phyloP scores from a whole-genome alignment of 2,888 invertebrate species.

The Apamea monoglypha region DNA sequence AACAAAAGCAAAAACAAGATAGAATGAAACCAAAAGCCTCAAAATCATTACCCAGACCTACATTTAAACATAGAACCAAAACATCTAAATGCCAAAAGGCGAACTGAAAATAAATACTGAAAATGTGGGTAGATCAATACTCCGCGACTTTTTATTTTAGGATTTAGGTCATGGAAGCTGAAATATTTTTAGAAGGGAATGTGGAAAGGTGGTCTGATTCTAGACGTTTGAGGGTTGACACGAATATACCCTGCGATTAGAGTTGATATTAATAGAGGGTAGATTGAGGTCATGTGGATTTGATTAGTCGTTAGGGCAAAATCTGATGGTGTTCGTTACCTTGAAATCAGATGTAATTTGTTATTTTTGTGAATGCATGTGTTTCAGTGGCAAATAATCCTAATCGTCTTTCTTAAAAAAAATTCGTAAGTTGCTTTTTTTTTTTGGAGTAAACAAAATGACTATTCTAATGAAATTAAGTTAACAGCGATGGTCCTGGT shows the following conservation, averaged over 20 bases:
- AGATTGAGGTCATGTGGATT: neutral
- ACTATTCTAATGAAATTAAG: neutral
- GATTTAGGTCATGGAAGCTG: constrained; percentile 79
- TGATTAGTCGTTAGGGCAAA: too few relatives aligned
- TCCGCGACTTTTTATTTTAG: constrained; percentile 65
- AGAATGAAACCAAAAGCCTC: neutral
- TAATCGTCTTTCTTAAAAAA: too few relatives aligned
- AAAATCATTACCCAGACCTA: neutral
- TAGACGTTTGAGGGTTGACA: neutral
- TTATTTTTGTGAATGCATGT: neutral
- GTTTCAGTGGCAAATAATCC: neutral
- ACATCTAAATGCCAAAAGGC: constrained; percentile 21
- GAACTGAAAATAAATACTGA: constrained; percentile 31
- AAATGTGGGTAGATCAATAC: constrained; percentile 75
- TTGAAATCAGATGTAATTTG: too few relatives aligned
- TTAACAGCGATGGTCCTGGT: neutral
- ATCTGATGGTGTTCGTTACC: neutral
- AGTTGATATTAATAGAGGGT: neutral
- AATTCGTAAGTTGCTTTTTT: neutral
- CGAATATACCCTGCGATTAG: neutral
- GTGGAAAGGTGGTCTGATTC: constrained; percentile 43
- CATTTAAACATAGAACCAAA: neutral
- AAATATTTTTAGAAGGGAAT: constrained; percentile 73
- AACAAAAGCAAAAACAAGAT: too few relatives aligned
- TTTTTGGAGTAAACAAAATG: neutral